Conservation (phyloP, 2,113 vertebrate genomes). For the Onychorhynchus coronatus region DNA sequence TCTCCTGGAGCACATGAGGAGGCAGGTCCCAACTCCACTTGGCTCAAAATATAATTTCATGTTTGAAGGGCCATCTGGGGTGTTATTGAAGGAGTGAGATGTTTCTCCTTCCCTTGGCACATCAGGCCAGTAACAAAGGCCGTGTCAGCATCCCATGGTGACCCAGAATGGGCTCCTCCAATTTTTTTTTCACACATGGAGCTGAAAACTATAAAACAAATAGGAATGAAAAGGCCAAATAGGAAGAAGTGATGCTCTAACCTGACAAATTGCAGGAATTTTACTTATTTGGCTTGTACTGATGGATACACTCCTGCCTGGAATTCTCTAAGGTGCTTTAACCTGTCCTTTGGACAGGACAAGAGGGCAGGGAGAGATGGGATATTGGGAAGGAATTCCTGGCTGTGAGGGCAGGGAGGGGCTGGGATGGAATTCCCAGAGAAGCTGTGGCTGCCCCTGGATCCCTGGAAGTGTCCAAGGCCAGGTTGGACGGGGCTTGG, state of each 20-base stretch:
- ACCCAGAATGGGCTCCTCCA: background rate
- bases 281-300: background rate
- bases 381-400: background rate
- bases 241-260: background rate
- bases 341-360: background rate
- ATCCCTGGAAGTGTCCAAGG: background rate
- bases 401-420: accelerated
- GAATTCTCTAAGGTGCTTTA: background rate
- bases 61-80: background rate
- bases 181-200: background rate
- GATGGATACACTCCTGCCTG: background rate
- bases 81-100: background rate
- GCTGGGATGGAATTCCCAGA: background rate
- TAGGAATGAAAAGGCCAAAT: background rate
- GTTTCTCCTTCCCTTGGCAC: background rate
- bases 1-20: background rate
- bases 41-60: background rate
- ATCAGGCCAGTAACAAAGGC: background rate
- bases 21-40: background rate
- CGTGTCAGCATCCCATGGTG: background rate
- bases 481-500: background rate
- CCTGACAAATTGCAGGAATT: background rate
- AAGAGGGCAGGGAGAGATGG: background rate
- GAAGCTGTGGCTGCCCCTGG: background rate
- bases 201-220: background rate